Base-by-base conservation (phyloP, 2,888 invertebrate genomes). In the Odontocolon sp. region DNA sequence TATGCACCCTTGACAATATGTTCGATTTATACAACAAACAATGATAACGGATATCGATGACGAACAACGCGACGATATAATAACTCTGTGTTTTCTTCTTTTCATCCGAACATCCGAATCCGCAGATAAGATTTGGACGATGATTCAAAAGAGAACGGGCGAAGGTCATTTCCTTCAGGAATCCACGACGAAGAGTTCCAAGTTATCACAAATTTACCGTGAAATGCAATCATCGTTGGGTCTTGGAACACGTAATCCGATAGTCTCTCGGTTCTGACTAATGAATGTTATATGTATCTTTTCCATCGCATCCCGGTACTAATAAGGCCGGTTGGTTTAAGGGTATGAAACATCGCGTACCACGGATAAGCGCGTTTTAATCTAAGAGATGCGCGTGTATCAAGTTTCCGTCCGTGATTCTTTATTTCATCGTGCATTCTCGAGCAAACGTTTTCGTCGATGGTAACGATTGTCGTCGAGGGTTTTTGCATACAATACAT, bases 351-450 rank as follows among this genome's bases (percentile, higher is more conserved):
- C 64, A 52, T 77, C 57, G 54, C 45, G 23, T 64, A 57, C 66
- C 72, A 67, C 54, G 50, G 21, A 23, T 36, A 3, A 3, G 31
- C 21, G 26, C 2, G 18, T 52, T 69, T 61, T 59, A 42, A 69
- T 61, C 69, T 28, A 38, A 33, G 6, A 57, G 57, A 14, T 57
- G 52, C 40, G 42, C 50, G 47, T 52, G 54, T 64, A 75, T 70
- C 33, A 40, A 54, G 57, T 76, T 74, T 38, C 56, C 56, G 8
- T 11, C 16, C 18, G 3, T 18, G 16, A 9, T 40, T 40, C 40
- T 16, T 8, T 26, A 5, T 28, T 40, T 40, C 26, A 54, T 21
- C 45, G 54, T 42, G 38, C 36, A 50, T 57, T 16, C 52, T 31
- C 47, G 50, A 61, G 68, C 61, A 68, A 40, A 63, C 21, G 61